Conservation (phyloP, 2,113 vertebrate genomes). For the Stomatorhinus ivindoensis region DNA sequence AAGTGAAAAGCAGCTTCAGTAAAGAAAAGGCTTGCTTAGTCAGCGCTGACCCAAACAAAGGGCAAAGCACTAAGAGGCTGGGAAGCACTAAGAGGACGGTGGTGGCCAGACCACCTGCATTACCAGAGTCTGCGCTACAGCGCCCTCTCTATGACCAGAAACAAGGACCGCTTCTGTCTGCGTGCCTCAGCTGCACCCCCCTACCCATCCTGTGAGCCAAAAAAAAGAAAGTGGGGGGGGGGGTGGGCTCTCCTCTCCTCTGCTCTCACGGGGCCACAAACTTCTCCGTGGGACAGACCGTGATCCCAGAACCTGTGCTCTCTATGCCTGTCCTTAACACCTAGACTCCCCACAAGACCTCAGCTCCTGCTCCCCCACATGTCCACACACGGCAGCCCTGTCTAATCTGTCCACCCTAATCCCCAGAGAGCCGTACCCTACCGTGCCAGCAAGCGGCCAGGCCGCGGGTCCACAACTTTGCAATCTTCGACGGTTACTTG, state of each 20-base stretch:
- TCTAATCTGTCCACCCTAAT: not conserved
- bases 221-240: not conserved
- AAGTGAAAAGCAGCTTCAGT: not conserved
- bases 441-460: not conserved
- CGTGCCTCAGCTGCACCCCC: not conserved
- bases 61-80: not conserved
- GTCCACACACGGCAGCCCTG: not conserved
- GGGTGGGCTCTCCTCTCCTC: not conserved
- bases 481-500: slow-evolving; percentile 18
- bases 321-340: not conserved
- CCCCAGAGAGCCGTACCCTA: not conserved
- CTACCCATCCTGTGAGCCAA: not conserved
- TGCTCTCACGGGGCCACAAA: not conserved
- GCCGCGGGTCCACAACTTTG: not conserved
- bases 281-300: not conserved
- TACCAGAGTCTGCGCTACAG: not conserved
- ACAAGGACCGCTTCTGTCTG: slow-evolving; percentile 3
- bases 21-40: not conserved
- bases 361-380: slow-evolving; percentile 21
- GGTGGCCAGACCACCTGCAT: not conserved
- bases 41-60: not conserved
- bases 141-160: not conserved
- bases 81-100: not conserved
- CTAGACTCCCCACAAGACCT: slow-evolving; percentile 35
- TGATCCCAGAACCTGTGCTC: not conserved